Percentiles rank a stretch among this genome's conserved stretches.
phyloP scores from a whole-genome alignment of 2,797 vertebrate species.

The Florisuga fusca region DNA sequence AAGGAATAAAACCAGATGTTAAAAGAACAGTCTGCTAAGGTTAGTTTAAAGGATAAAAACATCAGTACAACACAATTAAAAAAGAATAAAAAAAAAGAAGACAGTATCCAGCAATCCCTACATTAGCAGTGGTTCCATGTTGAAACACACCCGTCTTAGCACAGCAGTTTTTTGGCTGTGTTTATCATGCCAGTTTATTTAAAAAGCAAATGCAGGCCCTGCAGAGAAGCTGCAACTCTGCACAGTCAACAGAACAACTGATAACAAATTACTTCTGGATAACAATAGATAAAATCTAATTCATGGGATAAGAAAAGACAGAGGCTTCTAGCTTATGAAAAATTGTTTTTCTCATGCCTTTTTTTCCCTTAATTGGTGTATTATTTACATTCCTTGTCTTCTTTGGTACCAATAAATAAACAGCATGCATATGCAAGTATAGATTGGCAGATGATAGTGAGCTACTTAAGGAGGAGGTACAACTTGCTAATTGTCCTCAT shows the following conservation, averaged over 20 bases:
- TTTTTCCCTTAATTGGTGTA: not conserved
- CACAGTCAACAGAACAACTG: not conserved
- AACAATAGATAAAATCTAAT: not conserved
- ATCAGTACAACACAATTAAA: not conserved
- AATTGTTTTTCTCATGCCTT: not conserved
- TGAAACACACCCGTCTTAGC: not conserved
- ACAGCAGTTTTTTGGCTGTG: accelerated
- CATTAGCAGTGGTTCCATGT: not conserved
- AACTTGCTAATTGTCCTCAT: not conserved
- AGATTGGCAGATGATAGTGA: not conserved
- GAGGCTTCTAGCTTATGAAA: not conserved
- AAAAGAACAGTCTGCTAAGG: not conserved
- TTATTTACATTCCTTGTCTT: not conserved
- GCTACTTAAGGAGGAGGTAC: not conserved
- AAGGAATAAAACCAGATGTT: not conserved
- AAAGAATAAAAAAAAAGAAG: not conserved
- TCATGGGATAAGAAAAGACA: not conserved
- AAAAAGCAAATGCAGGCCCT: not conserved
- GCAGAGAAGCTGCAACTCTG: not conserved
- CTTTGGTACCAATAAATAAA: not conserved
- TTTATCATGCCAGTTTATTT: not conserved
- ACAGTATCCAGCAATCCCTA: not conserved
- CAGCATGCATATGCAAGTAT: not conserved
- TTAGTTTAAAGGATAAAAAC: not conserved
- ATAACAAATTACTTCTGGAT: not conserved